Evolutionary conservation across 2,113 vertebrate genomes (phyloP).

Genomic region (Myotis lucifugus): DNA sequence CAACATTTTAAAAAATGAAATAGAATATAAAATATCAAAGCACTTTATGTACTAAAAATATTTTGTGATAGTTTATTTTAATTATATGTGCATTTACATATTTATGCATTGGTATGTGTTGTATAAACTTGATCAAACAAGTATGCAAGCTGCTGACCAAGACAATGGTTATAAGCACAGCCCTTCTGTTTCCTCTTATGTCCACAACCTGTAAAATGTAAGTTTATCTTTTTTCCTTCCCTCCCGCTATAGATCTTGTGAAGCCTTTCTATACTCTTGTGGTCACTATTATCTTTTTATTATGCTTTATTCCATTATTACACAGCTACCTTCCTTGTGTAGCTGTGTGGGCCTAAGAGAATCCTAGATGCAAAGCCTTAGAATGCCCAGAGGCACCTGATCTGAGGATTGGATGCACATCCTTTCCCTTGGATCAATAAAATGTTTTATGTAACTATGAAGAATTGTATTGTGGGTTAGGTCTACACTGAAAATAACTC

Average conservation of each 20-base stretch:
- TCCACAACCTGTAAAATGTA: not conserved
- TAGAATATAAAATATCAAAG: conserved; percentile 1
- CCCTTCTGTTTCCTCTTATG: not conserved
- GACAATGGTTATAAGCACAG: not conserved
- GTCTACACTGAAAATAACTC: not conserved
- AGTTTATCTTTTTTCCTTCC: not conserved
- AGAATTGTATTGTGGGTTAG: not conserved
- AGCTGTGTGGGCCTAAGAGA: not conserved
- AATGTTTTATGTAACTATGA: not conserved
- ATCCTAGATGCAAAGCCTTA: not conserved
- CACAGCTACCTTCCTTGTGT: not conserved
- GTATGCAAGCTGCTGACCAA: not conserved
- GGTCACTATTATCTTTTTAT: not conserved
- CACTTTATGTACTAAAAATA: not conserved
- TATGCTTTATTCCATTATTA: not conserved
- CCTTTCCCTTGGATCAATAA: not conserved
- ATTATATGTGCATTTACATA: not conserved
- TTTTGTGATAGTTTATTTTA: not conserved
- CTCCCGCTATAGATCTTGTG: not conserved
- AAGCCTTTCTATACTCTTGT: not conserved
- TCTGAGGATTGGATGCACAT: not conserved
- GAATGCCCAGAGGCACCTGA: not conserved
- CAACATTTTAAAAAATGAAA: not conserved
- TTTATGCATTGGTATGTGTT: not conserved
- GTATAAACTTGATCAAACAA: not conserved